Base-by-base conservation (phyloP, 2,113 vertebrate genomes). In the Neolamprologus cancellatus region DNA sequence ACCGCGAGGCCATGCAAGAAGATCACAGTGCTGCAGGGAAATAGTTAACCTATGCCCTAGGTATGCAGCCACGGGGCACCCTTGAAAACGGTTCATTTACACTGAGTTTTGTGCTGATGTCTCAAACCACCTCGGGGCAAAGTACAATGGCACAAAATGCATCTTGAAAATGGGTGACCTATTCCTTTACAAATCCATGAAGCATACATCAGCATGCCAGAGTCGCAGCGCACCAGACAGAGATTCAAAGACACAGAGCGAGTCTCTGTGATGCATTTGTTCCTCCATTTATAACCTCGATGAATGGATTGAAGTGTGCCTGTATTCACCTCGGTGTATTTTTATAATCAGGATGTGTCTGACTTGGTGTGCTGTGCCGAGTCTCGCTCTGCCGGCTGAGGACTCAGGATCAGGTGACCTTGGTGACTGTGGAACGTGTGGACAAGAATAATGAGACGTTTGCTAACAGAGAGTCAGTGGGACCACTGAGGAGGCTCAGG, bases 371-470 rank as follows among this genome's bases (percentile, higher is more conserved):
- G 79, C 83, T 91, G 50, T 87, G 89, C 91, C 79, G 89, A 91
- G 87, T 90, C 55, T 18, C 79, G 44, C 86, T 82, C 88, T 82
- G 85, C 84, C 71, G 23, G 44, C 82, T 54, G 44, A 50, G 74
- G 48, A 71, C 25, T 87, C n/a, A 3, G 64, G 52, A 80, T 89
- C 79, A 86, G 79, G 84, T 92, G 93, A 96, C 94, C 91, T 95
- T 94, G 92, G 86, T 28, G 82, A 91, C 81, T 85, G 71, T 66
- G 81, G 87, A 91, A 88, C 71, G 79, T 64, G 81, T 84, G 91
- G 84, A 93, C 79, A 85, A 87, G 92, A 93, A 94, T 94, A 95
- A 94, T 92, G 92, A 93, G 85, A 84, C 20, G 55, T 89, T 90
- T 89, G 82, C 91, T 61, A 88, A 91, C 85, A 85, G 83, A 82